A percentile compares a stretch with the other conserved stretches of the same genome.
phyloP scores from a whole-genome alignment of 2,113 vertebrate species.

The Ailuropoda melanoleuca region DNA sequence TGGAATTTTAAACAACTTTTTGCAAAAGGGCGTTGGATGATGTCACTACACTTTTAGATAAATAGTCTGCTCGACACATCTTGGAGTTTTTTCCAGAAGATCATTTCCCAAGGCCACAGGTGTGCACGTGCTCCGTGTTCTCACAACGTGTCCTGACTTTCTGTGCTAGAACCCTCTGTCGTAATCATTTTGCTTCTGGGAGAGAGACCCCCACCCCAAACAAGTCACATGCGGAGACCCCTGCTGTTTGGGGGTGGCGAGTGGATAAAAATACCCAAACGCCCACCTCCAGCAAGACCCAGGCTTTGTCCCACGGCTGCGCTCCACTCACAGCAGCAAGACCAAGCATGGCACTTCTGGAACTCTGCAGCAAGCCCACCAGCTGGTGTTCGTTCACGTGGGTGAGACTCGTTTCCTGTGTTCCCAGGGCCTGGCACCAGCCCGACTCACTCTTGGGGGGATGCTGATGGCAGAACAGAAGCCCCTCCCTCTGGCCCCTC shows the following conservation, averaged over 20 bases:
- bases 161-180: background rate
- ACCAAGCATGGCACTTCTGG: conserved; percentile 70
- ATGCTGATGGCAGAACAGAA: conserved; percentile 88
- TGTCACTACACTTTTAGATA: background rate
- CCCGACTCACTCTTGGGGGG: conserved; percentile 84
- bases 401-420: conserved; percentile 96
- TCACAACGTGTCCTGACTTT: background rate
- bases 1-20: background rate
- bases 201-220: background rate
- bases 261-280: background rate
- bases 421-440: conserved; percentile 93
- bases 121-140: background rate
- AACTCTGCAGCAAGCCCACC: conserved; percentile 82
- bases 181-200: background rate
- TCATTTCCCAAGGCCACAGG: background rate
- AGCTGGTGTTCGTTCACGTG: conserved; percentile 88
- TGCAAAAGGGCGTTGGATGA: accelerated
- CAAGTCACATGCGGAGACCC: accelerated
- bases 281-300: background rate
- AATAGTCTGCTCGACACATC: accelerated
- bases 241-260: conserved; percentile 42
- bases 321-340: conserved; percentile 19
- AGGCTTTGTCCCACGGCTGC: conserved; percentile 30
- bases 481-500: conserved; percentile 83
- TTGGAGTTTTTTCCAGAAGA: background rate